Conservation (phyloP, 2,113 vertebrate genomes). For the Uropsilus gracilis region DNA sequence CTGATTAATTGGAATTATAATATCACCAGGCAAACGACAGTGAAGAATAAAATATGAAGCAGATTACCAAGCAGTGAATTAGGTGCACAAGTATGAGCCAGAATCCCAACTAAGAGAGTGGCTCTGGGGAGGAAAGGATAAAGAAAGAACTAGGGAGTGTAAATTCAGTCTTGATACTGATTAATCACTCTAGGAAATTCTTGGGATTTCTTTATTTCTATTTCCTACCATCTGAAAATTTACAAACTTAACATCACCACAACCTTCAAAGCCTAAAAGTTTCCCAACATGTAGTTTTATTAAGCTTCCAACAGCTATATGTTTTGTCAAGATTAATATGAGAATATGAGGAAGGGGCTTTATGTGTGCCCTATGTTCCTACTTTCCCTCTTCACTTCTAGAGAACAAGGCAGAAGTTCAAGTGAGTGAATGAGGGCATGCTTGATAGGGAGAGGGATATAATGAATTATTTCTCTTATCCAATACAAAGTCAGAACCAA, state of each 20-base stretch:
- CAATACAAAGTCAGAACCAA: neutral
- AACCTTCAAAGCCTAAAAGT: neutral
- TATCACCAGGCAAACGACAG: conserved; percentile 7
- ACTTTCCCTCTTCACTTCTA: neutral
- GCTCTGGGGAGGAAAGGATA: neutral
- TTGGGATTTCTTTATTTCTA: neutral
- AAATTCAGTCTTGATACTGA: neutral
- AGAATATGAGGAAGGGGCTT: neutral
- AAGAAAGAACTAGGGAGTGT: neutral
- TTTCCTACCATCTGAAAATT: neutral
- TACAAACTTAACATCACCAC: neutral
- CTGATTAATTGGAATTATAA: conserved; percentile 72
- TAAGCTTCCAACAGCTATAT: neutral
- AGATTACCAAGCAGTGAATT: neutral
- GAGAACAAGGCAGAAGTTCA: neutral
- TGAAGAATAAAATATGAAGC: neutral
- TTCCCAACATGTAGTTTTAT: neutral
- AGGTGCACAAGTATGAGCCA: neutral
- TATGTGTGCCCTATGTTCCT: neutral
- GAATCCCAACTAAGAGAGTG: neutral
- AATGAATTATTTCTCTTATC: neutral
- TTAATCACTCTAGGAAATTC: neutral
- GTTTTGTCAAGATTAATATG: neutral
- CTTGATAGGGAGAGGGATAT: neutral
- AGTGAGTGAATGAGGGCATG: neutral